phyloP scores from a whole-genome alignment of 2,113 vertebrate genomes.

The Bungarus multicinctus region DNA sequence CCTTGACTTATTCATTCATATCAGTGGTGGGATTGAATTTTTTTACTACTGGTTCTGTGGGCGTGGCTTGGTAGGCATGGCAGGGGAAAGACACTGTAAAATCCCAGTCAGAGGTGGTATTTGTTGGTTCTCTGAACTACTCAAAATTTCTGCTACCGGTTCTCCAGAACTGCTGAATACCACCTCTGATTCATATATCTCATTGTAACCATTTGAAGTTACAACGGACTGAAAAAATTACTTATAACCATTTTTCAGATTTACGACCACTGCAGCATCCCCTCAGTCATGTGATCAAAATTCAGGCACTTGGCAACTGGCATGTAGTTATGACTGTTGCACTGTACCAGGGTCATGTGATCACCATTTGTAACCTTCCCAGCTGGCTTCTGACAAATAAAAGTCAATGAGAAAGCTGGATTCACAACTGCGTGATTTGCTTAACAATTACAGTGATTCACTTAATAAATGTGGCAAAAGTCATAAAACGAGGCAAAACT shows the following conservation, averaged over 20 bases:
- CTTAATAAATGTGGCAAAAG: background rate
- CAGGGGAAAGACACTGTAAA: too few relatives aligned
- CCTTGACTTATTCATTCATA: background rate
- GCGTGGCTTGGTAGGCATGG: too few relatives aligned
- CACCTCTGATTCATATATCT: background rate
- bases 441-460: background rate
- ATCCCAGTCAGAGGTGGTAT: too few relatives aligned
- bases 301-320: background rate
- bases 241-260: background rate
- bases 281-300: background rate
- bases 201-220: background rate
- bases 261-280: background rate
- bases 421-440: background rate
- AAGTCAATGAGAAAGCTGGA: background rate
- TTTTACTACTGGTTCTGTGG: too few relatives aligned
- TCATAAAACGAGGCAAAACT: background rate
- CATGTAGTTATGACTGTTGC: background rate
- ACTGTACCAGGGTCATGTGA: background rate
- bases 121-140: too few relatives aligned
- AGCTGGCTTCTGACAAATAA: background rate
- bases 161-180: too few relatives aligned
- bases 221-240: background rate
- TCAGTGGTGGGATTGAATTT: too few relatives aligned
- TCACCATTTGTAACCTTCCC: background rate
- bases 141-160: too few relatives aligned